Conservation (phyloP, 2,113 vertebrate species). For the Pedionomus torquatus region DNA sequence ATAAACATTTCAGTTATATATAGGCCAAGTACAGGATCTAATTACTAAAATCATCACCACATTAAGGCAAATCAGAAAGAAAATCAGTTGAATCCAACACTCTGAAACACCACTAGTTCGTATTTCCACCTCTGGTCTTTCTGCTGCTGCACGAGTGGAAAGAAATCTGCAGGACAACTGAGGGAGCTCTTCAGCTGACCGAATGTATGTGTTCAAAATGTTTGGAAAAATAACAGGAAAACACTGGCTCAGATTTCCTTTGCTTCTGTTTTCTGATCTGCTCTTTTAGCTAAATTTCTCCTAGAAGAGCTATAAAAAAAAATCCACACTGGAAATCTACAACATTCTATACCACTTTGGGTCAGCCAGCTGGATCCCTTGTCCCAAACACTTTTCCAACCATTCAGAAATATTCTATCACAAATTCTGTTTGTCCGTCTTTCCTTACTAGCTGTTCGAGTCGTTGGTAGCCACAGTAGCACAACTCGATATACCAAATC, state of each 20-base stretch:
- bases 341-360: not conserved
- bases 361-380: constrained; percentile 37
- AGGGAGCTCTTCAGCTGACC: not conserved
- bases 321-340: constrained; percentile 19
- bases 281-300: constrained; percentile 16
- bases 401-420: not conserved
- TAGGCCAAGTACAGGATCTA: not conserved
- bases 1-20: not conserved
- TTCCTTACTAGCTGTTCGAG: not conserved
- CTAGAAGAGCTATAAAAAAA: constrained; percentile 53
- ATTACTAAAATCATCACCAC: not conserved
- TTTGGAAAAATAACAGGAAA: constrained; percentile 36
- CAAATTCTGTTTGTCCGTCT: not conserved
- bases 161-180: not conserved
- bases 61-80: not conserved
- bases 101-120: not conserved
- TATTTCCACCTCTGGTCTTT: not conserved
- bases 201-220: not conserved
- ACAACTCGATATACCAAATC: not conserved
- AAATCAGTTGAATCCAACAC: not conserved
- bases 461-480: not conserved
- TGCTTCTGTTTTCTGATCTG: constrained; percentile 53
- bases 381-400: not conserved
- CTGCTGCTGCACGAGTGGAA: not conserved
- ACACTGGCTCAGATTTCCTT: constrained; percentile 21